Evolutionary conservation across 2,797 vertebrate genomes (phyloP).

Genomic region (Spizella passerina): DNA sequence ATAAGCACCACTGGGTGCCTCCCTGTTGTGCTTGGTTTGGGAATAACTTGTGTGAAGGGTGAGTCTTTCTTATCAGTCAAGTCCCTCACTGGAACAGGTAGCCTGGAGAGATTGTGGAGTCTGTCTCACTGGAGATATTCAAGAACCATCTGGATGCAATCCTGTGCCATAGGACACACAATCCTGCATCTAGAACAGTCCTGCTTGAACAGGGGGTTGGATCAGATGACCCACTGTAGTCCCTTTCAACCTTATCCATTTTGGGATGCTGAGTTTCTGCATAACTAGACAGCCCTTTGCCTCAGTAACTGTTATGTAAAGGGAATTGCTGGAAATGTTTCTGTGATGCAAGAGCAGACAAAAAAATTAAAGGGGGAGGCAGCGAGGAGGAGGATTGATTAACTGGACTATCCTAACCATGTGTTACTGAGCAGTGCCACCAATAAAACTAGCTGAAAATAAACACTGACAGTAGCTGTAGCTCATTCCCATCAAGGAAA

Average conservation of each 20-base stretch:
- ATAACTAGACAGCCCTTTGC: background rate
- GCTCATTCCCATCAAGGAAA: background rate
- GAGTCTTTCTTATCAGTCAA: background rate
- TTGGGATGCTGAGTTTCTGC: background rate
- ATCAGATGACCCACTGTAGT: background rate
- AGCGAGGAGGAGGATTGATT: background rate
- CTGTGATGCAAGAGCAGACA: background rate
- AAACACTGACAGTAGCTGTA: background rate
- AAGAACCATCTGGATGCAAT: background rate
- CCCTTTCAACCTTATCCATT: background rate
- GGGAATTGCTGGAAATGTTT: background rate
- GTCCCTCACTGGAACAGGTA: background rate
- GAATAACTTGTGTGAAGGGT: background rate
- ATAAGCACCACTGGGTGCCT: background rate
- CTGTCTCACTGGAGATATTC: background rate
- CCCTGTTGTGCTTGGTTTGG: background rate
- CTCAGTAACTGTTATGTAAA: background rate
- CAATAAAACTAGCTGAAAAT: background rate
- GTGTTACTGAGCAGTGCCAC: background rate
- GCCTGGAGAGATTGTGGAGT: background rate
- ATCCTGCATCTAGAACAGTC: background rate
- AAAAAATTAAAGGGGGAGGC: background rate
- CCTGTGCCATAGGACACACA: background rate
- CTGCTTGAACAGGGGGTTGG: background rate
- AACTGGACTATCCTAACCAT: background rate